These are phyloP conservation scores for Malacoctenus gilli DNA, from an alignment of 2,797 vertebrate species.

Conservation along the genomic window DNA sequence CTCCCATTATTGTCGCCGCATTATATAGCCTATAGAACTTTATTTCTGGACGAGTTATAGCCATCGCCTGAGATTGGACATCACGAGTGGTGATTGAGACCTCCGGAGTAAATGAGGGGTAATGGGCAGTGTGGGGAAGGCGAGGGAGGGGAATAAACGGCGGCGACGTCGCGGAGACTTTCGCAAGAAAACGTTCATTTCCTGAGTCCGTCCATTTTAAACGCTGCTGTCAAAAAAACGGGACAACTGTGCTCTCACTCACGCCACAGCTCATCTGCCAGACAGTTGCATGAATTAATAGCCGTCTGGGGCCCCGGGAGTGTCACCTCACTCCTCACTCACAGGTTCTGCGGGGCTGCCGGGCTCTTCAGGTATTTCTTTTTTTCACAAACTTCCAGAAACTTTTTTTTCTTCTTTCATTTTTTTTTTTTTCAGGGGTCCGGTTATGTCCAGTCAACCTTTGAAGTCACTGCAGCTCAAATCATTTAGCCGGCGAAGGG, in stretches of 20 bases:
- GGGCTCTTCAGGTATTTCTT: constrained; percentile 46
- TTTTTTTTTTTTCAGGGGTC: too few species aligned
- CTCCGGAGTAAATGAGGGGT: constrained; percentile 43
- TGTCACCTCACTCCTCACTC: constrained; percentile 60
- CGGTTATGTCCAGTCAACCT: constrained; percentile 47
- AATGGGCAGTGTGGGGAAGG: constrained; percentile 22
- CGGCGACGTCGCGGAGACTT: constrained; percentile 35
- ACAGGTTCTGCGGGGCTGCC: constrained; percentile 47
- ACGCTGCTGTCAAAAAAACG: constrained; percentile 36
- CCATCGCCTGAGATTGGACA: constrained; percentile 43
- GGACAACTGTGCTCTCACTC: constrained; percentile 30
- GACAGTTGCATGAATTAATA: constrained; percentile 64
- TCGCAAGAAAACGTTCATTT: constrained; percentile 35
- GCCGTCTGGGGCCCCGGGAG: constrained; percentile 36
- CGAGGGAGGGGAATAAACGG: constrained; percentile 19
- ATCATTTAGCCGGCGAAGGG: constrained; percentile 26
- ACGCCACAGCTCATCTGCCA: constrained; percentile 53
- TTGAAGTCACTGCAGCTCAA: constrained; percentile 35
- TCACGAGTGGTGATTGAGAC: constrained; percentile 52
- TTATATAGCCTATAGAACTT: constrained; percentile 48
- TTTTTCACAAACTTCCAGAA: constrained; percentile 40
- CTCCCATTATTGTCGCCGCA: constrained; percentile 50
- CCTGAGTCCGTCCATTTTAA: constrained; percentile 33
- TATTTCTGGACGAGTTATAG: constrained; percentile 41
- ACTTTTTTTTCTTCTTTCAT: too few species aligned